phyloP scores from a whole-genome alignment of 2,888 invertebrate species.

The Isotomurus palustris region DNA sequence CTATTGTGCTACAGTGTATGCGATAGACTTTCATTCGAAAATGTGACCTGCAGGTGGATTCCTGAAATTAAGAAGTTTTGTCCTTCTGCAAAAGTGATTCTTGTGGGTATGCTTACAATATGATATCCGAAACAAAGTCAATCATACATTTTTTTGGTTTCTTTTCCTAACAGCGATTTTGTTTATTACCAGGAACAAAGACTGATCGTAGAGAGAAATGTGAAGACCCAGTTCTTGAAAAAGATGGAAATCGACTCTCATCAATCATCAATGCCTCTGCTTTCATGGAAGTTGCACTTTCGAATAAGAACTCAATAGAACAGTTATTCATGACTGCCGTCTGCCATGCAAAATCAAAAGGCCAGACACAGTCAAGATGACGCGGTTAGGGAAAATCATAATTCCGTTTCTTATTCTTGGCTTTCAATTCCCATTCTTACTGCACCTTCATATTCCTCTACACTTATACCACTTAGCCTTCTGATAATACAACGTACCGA shows the following conservation, averaged over 20 bases:
- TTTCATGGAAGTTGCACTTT: neutral
- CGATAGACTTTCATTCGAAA: conserved; percentile 72
- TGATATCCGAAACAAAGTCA: too few relatives aligned
- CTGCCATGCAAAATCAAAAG: neutral
- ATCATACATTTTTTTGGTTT: neutral
- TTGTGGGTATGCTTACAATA: conserved; percentile 70
- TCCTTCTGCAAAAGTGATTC: conserved; percentile 67
- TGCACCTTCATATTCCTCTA: too few relatives aligned
- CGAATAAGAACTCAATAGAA: too few relatives aligned
- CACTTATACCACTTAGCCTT: too few relatives aligned
- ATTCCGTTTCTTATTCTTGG: too few relatives aligned
- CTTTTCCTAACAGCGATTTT: neutral
- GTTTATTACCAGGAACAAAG: neutral
- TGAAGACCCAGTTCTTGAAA: neutral
- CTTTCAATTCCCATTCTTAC: too few relatives aligned
- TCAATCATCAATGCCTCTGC: neutral
- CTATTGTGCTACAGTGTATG: conserved; percentile 78
- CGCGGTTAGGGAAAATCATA: too few relatives aligned
- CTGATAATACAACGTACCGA: too few relatives aligned
- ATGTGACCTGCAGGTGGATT: conserved; percentile 77
- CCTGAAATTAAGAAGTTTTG: conserved; percentile 78
- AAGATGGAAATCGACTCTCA: neutral
- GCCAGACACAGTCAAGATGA: neutral
- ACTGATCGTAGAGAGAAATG: neutral
- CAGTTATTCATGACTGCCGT: too few relatives aligned